phyloP scores from a whole-genome alignment of 2,888 invertebrate species.

The Drosophila rellima region DNA sequence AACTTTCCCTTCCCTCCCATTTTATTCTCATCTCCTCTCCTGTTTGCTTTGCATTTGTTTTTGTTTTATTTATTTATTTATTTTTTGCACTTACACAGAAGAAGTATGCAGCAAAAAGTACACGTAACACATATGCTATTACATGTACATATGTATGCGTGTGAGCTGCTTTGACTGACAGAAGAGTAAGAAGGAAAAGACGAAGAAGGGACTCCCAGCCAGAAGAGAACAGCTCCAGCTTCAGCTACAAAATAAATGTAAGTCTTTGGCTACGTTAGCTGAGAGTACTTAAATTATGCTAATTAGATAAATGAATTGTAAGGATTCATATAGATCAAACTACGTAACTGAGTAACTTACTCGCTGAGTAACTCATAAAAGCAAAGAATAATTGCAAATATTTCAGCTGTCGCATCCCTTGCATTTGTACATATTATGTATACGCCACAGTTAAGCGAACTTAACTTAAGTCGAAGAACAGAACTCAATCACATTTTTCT shows the following conservation, averaged over 20 bases:
- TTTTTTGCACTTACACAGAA: conserved; percentile 36
- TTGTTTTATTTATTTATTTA: conserved; percentile 7
- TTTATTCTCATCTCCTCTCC: not conserved
- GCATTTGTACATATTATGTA: not conserved
- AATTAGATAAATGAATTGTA: conserved; percentile 46
- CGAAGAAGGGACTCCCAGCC: conserved; percentile 11
- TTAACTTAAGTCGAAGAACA: not conserved
- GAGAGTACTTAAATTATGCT: conserved; percentile 45
- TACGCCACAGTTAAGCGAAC: not conserved
- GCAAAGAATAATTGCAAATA: not conserved
- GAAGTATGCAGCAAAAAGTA: conserved; percentile 45
- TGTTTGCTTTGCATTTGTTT: not conserved
- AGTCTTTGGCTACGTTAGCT: conserved; percentile 25
- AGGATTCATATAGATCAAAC: conserved; percentile 3
- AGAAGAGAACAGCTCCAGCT: conserved; percentile 18
- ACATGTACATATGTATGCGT: not conserved
- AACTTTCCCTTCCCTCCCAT: conserved; percentile 40
- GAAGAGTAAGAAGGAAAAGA: not conserved
- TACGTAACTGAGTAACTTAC: not conserved
- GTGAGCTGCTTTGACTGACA: conserved; percentile 15
- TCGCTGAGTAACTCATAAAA: not conserved
- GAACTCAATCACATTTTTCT: not conserved
- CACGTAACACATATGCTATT: conserved; percentile 7
- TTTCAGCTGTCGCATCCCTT: not conserved
- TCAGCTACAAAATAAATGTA: conserved; percentile 10